A percentile compares a stretch with the other conserved stretches of the same genome.
These are phyloP conservation scores for Spongilla lacustris DNA, from an alignment of 37 sponge, comb jelly and placozoan species.

Conservation along the genomic window DNA sequence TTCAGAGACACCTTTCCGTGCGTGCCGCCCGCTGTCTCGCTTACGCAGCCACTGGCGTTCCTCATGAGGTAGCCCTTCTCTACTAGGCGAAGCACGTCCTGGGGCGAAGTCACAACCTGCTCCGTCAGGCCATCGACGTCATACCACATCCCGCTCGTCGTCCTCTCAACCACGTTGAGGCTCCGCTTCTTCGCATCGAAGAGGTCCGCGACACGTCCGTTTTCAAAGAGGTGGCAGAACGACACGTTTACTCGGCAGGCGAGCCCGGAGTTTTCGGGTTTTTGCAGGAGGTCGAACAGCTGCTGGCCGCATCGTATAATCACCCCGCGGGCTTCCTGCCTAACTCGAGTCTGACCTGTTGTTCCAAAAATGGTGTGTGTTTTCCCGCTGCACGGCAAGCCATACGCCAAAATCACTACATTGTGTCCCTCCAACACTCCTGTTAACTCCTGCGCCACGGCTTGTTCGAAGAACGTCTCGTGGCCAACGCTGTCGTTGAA, in stretches of 20 bases:
- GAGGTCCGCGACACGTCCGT: conserved; percentile 67
- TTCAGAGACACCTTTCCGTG: neutral
- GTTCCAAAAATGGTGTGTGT: conserved; percentile 61
- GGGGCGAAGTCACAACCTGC: conserved; percentile 23
- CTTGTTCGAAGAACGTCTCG: conserved; percentile 28
- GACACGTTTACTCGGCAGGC: conserved; percentile 13
- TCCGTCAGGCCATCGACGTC: conserved; percentile 26
- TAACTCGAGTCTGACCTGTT: conserved; percentile 46
- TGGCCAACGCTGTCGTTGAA: conserved; percentile 8
- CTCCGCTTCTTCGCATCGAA: conserved; percentile 52
- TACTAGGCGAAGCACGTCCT: conserved; percentile 41
- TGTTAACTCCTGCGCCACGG: conserved; percentile 7
- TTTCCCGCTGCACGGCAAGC: conserved; percentile 53
- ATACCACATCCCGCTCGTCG: neutral
- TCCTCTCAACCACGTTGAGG: conserved; percentile 8
- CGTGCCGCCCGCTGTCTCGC: neutral
- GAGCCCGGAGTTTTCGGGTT: neutral
- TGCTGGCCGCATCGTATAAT: conserved; percentile 34
- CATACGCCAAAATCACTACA: conserved; percentile 43
- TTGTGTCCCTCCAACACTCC: conserved; percentile 3
- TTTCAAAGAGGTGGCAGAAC: conserved; percentile 66
- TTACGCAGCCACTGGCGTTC: conserved; percentile 63
- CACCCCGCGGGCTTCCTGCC: conserved; percentile 59
- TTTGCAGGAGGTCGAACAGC: conserved; percentile 19
- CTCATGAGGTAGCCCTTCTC: conserved; percentile 70